Evolutionary conservation across 2,888 invertebrate species (phyloP), one percentile per base, ranked within the genome.

Genomic region (Scotopteryx bipunctaria): DNA sequence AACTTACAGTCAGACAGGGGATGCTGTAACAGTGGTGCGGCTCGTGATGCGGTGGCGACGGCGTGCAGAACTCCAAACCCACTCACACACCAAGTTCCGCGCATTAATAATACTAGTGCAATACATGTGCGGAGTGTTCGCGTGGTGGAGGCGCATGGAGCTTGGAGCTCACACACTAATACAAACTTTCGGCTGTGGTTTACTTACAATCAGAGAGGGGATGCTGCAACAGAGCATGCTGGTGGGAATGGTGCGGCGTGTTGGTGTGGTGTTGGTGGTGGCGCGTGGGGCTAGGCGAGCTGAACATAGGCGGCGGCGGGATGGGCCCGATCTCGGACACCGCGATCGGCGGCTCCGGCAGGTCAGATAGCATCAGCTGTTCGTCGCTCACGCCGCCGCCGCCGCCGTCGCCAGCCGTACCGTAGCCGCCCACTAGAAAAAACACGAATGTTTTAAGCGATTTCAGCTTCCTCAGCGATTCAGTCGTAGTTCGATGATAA

Each of bases 291-390:
- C 95, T 95, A 63, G 95, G 95, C 71, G 97, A 96, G 86, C 96
- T 96, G 92, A 98, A 97, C 97, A 98, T 98, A 65, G 97, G 97
- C 73, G 97, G 97, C 72, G 97, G 97, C 74, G 96, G 96, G 83
- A 96, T 96, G 64, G 97, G 97, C 59, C 97, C 97, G 84, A 98
- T 97, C 77, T 98, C 97, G 63, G 97, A 96, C 61, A 97, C 91
- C 47, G 97, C 96, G 76, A 97, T 97, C 66, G 97, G 97, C 64
- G 97, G 97, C 87, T 97, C 97, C 64, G 97, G 97, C 78, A 97
- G 92, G 81, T 97, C 96, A 67, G 96, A 96, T 70, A 97, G 92
- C 91, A 95, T 93, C 73, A 96, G 92, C 64, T 91, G 92, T 64
- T 91, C 91, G 62, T 84, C 80, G 58, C 72, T 63, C 53, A 70